Evolutionary conservation across 2,113 vertebrate genomes (phyloP), one percentile per base, ranked within the genome.

Genomic region (Camelus bactrianus): DNA sequence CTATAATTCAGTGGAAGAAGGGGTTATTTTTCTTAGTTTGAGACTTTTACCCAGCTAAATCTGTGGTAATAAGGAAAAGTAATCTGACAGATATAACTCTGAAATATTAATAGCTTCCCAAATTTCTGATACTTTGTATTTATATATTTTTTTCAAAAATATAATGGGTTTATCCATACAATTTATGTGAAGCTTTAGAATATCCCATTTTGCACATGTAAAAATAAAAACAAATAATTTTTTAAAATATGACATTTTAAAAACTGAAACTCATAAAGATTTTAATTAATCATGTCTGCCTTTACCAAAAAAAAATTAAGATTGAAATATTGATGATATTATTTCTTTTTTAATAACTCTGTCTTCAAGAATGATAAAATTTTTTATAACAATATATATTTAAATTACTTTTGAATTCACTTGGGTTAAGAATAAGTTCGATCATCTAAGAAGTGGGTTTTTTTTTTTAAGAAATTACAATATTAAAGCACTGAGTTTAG

Each of bases 251-350:
- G 10, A 3, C 26, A 38, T 76, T 81, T 67, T 15, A 50, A 83
- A 93, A 90, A 60, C 19, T 38, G 56, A 77, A 89, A 3, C 6
- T 83, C 5, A 60, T 20, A 42, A 60, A 64, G 0, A 54, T 60
- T 72, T 92, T 73, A 90, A 82, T 87, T 64, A 84, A 92, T 88
- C 28, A 35, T 88, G 15, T 35, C 65, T 95, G 46, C 95, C 89
- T 70, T 94, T 8, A 60, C 3, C 35, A 26, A 72, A 64, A 56
- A 72, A 94, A 92, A 79, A 65, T 85, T 81, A 50, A 84, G 69
- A 89, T 4, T 48, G 22, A 89, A 85, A 60, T 91, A 90, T n/a
- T 70, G 28, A 91, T 19, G 26, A 93, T 60, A 88, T 2, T 86
- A 13, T 67, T 92, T 90, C 10, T 64, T 15, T 24, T 83, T 50